Percentiles rank a stretch among this genome's conserved stretches.
phyloP scores from a whole-genome alignment of 2,113 vertebrate genomes.

The Atrichornis clamosus region DNA sequence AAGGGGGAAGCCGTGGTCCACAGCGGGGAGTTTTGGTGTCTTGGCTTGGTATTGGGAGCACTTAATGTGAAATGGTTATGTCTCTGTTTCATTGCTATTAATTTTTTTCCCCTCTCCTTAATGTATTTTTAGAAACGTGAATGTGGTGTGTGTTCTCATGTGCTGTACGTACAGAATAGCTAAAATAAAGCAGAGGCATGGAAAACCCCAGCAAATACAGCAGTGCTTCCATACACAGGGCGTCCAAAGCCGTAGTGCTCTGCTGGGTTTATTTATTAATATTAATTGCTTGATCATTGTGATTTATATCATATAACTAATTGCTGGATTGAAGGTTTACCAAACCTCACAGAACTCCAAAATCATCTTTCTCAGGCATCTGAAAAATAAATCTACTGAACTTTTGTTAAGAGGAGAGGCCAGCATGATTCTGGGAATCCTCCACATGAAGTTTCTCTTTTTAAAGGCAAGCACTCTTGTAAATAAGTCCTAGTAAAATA shows the following conservation, averaged over 20 bases:
- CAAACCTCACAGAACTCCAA: not conserved
- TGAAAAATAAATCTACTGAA: slow-evolving; percentile 33
- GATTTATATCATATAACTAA: not conserved
- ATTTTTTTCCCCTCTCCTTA: not conserved
- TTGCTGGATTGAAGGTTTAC: not conserved
- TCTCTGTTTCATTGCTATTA: not conserved
- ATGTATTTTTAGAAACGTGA: slow-evolving; percentile 22
- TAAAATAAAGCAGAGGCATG: not conserved
- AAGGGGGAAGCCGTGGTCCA: not conserved
- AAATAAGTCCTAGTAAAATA: not conserved
- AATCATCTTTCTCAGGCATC: slow-evolving; percentile 10
- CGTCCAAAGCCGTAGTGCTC: not conserved
- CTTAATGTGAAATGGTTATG: not conserved
- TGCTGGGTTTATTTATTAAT: not conserved
- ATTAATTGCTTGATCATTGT: not conserved
- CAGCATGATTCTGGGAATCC: slow-evolving; percentile 33
- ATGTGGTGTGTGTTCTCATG: not conserved
- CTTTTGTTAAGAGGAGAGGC: slow-evolving; percentile 47
- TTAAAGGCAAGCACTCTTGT: not conserved
- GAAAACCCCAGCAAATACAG: slow-evolving; percentile 11
- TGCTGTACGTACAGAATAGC: not conserved
- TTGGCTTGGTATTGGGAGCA: not conserved
- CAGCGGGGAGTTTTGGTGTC: not conserved
- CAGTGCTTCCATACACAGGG: not conserved
- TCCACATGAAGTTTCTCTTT: slow-evolving; percentile 28